These are phyloP conservation scores for Apeltes quadracus DNA, from an alignment of 2,113 vertebrate genomes.

Conservation along the genomic window DNA sequence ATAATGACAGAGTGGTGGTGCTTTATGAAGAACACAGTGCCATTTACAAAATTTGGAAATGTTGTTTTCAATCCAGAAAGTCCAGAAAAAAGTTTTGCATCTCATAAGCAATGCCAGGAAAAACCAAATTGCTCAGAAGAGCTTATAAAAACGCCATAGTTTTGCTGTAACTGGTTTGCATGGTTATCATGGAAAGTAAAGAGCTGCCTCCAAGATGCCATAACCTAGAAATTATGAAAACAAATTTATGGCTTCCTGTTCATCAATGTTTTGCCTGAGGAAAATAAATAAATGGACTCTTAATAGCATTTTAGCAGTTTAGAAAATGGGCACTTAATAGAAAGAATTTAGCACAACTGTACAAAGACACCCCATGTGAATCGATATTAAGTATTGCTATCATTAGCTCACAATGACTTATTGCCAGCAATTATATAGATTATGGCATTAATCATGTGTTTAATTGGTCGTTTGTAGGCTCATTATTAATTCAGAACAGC, in stretches of 20 bases:
- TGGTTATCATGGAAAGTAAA: neutral
- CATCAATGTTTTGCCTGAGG: conserved; percentile 40
- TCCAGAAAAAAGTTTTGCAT: neutral
- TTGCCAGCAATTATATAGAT: conserved; percentile 81
- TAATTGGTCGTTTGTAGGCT: conserved; percentile 82
- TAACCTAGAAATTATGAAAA: conserved; percentile 39
- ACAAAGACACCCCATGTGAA: conserved; percentile 74
- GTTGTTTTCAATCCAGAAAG: neutral
- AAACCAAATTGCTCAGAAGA: neutral
- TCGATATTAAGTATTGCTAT: conserved; percentile 79
- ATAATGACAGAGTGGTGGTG: neutral
- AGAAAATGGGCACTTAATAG: conserved; percentile 61
- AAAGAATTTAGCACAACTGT: conserved; percentile 72
- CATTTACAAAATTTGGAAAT: neutral
- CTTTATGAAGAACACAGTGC: neutral
- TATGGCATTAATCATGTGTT: conserved; percentile 81
- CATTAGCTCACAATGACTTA: conserved; percentile 80
- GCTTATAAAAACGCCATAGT: neutral
- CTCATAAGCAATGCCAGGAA: neutral
- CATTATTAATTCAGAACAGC: conserved; percentile 81
- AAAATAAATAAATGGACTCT: conserved; percentile 51
- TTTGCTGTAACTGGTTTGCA: neutral
- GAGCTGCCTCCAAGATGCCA: conserved; percentile 1
- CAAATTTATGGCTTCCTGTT: conserved; percentile 28
- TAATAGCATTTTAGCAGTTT: conserved; percentile 56